Evolutionary conservation across 2,888 invertebrate genomes (phyloP), one percentile per base, ranked within the genome.

Genomic region (Ectropis crepuscularia): DNA sequence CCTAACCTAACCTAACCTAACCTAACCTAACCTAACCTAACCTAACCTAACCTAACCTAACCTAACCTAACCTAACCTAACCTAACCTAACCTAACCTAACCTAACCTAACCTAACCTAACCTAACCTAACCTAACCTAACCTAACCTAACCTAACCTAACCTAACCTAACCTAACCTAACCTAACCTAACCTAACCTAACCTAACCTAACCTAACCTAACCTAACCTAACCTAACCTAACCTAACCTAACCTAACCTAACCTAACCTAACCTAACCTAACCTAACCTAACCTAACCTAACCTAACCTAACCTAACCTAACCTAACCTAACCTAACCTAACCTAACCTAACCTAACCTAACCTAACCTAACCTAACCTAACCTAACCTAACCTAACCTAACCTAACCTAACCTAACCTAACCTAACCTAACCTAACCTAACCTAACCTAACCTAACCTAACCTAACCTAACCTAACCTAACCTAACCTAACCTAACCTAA

Each of bases 311-410:
- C 41, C 41, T 41, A 41, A 41, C 41, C 41, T 41, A 41, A 41
- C 41, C 41, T 41, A 41, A 41, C 41, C 41, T 41, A 41, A 41
- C 41, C 41, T 41, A 41, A 41, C 41, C 41, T 41, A 41, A 41
- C 41, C 41, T 41, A 41, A 41, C 41, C 41, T 41, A 41, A 41
- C 41, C 41, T 41, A 41, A 41, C 41, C 41, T 41, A 41, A 41
- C 41, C 41, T 41, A 41, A 41, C 41, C 41, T 41, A 41, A 41
- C 41, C 41, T 41, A 49, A 49, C 49, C 49, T 49, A 49, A 49
- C 49, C 49, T 49, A 49, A 49, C 49, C 49, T n/a, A n/a, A n/a
- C n/a, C n/a, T n/a, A n/a, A n/a, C n/a, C n/a, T n/a, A n/a, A n/a
- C n/a, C n/a, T n/a, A n/a, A n/a, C n/a, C n/a, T n/a, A n/a, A n/a